These are phyloP conservation scores for Molossus alvarezi DNA, from an alignment of 2,797 vertebrate genomes.

Conservation along the genomic window DNA sequence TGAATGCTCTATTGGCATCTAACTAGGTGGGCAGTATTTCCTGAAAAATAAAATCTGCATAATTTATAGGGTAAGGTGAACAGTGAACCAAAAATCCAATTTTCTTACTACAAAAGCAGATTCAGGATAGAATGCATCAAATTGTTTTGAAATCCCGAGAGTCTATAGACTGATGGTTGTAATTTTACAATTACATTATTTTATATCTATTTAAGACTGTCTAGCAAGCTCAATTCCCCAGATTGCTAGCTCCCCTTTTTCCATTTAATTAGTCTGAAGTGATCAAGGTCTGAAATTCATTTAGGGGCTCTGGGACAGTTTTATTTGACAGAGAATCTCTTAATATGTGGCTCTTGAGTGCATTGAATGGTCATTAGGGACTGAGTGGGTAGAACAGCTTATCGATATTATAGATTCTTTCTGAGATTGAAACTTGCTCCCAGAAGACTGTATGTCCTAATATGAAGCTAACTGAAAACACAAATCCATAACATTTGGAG, in stretches of 20 bases:
- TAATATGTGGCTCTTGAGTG: slow-evolving; percentile 71
- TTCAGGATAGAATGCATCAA: slow-evolving; percentile 46
- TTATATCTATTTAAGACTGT: slow-evolving; percentile 67
- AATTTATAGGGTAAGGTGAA: slow-evolving; percentile 53
- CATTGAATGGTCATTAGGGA: slow-evolving; percentile 76
- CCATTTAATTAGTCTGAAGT: slow-evolving; percentile 78
- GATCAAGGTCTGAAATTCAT: slow-evolving; percentile 74
- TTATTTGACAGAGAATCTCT: slow-evolving; percentile 71
- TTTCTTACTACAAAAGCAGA: slow-evolving; percentile 63
- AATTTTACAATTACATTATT: slow-evolving; percentile 71
- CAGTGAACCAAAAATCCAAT: background rate
- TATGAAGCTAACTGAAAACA: slow-evolving; percentile 62
- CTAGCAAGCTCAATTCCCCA: slow-evolving; percentile 63
- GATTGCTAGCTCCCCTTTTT: slow-evolving; percentile 69
- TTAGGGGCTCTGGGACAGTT: slow-evolving; percentile 79
- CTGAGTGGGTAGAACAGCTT: slow-evolving; percentile 62
- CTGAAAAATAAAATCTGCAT: slow-evolving; percentile 14
- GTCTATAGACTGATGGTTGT: slow-evolving; percentile 2
- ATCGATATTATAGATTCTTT: slow-evolving; percentile 71
- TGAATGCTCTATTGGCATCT: background rate
- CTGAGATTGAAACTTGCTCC: slow-evolving; percentile 70
- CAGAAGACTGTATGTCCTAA: slow-evolving; percentile 55
- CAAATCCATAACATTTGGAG: slow-evolving; percentile 51
- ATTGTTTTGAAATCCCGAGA: slow-evolving; percentile 61
- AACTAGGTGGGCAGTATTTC: background rate